Evolutionary conservation across 2,113 vertebrate species (phyloP).

Genomic region (Calyptommatus sinebrachiatus): DNA sequence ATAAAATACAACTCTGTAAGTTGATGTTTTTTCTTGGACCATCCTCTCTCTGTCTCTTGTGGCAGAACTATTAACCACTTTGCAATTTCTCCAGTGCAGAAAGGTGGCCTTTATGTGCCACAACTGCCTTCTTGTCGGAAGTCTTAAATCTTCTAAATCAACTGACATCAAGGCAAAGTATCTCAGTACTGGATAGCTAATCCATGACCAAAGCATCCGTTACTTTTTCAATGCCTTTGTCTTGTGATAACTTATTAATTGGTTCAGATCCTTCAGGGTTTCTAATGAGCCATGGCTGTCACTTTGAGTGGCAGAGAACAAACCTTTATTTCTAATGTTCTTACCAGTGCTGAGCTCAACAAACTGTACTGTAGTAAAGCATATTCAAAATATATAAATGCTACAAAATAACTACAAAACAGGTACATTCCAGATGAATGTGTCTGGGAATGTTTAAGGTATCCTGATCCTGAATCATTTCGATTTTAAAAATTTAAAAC

Average conservation of each 20-base stretch:
- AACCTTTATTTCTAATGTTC: background rate
- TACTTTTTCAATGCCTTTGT: constrained; percentile 3
- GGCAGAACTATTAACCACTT: constrained; percentile 25
- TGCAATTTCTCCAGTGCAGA: background rate
- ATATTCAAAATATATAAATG: background rate
- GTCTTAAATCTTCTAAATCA: constrained; percentile 24
- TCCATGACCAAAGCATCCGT: constrained; percentile 12
- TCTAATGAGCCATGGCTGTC: constrained; percentile 8
- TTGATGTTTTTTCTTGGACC: too few species aligned
- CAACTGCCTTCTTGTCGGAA: constrained; percentile 24
- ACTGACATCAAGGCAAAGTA: constrained; percentile 12
- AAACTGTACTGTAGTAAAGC: background rate
- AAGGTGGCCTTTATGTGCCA: constrained; percentile 26
- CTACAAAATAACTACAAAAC: background rate
- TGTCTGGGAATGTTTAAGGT: too few species aligned
- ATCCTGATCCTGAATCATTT: too few species aligned
- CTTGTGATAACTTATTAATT: constrained; percentile 31
- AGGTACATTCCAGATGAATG: background rate
- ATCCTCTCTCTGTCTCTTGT: constrained; percentile 21
- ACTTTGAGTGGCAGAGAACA: background rate
- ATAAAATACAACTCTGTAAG: constrained; percentile 6
- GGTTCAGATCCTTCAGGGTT: constrained; percentile 13
- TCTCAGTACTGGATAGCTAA: constrained; percentile 16
- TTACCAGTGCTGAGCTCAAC: background rate
- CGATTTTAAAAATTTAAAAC: too few species aligned